A percentile compares a stretch with the other conserved stretches of the same genome.
Evolutionary conservation across 2,113 vertebrate species (phyloP).

Genomic region (Lampris megalopsis): DNA sequence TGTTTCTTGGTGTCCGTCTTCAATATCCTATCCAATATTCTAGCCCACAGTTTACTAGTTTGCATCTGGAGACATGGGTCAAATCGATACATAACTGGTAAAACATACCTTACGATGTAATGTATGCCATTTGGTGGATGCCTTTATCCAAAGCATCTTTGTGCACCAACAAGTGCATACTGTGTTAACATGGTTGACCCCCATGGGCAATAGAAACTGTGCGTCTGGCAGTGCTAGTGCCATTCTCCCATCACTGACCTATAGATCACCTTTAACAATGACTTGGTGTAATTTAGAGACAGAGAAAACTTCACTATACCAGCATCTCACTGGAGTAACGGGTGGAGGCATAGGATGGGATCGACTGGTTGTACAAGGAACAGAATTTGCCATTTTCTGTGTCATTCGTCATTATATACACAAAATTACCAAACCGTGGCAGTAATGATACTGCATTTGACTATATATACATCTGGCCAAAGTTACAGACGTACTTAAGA

Average conservation of each 20-base stretch:
- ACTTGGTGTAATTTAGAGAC: constrained; percentile 18
- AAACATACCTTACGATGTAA: constrained; percentile 65
- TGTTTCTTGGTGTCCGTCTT: background rate
- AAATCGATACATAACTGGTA: constrained; percentile 25
- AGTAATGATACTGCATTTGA: constrained; percentile 63
- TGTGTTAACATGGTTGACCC: constrained; percentile 51
- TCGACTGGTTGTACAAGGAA: constrained; percentile 29
- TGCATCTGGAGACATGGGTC: background rate
- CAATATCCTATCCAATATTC: background rate
- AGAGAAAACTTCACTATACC: constrained; percentile 52
- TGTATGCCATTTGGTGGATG: constrained; percentile 69
- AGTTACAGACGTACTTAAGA: constrained; percentile 67
- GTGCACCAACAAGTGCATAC: constrained; percentile 33
- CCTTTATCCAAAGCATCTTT: constrained; percentile 60
- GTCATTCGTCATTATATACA: constrained; percentile 63
- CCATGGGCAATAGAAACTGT: constrained; percentile 49
- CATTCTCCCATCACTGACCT: constrained; percentile 55
- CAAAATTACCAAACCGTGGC: constrained; percentile 52
- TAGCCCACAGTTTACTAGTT: background rate
- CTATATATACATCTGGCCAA: constrained; percentile 72
- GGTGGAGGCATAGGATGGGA: background rate
- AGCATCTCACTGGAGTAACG: constrained; percentile 4
- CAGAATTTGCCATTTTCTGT: constrained; percentile 9
- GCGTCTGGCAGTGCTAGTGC: constrained; percentile 59
- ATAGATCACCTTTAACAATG: constrained; percentile 39